Percentiles rank a stretch among this genome's conserved stretches.
Evolutionary conservation across 1,140 invertebrate genomes (phyloP).

Genomic region (Leptopilina boulardi): DNA sequence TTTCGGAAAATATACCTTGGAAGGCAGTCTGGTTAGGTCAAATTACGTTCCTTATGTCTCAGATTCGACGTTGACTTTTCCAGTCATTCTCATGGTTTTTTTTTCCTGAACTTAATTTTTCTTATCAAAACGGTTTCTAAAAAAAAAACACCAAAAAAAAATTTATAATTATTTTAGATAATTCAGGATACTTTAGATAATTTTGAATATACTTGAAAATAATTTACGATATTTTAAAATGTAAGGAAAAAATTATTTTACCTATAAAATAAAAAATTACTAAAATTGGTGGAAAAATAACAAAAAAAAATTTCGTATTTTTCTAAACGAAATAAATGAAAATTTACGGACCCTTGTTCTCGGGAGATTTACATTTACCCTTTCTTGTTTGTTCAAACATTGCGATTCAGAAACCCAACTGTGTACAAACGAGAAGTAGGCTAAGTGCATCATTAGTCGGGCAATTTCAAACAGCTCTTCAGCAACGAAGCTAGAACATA

Average conservation of each 20-base stretch:
- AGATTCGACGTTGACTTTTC: constrained; percentile 19
- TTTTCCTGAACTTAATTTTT: not conserved
- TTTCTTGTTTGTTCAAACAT: constrained; percentile 21
- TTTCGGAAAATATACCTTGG: no score
- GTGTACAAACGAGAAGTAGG: constrained; percentile 13
- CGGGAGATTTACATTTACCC: constrained; percentile 13
- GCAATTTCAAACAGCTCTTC: constrained; percentile 17
- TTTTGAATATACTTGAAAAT: no score
- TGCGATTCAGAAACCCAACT: not conserved
- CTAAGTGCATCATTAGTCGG: constrained; percentile 26
- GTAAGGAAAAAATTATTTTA: no score
- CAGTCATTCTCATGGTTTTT: not conserved
- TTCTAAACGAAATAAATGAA: not conserved
- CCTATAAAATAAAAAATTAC: no score
- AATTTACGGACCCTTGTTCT: not conserved
- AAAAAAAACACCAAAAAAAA: no score
- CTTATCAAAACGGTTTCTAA: not conserved
- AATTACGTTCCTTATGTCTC: constrained; percentile 1
- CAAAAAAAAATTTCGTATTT: not conserved
- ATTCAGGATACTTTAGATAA: no score
- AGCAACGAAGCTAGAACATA: not conserved
- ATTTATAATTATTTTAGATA: no score
- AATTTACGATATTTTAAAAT: no score
- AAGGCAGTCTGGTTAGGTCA: constrained; percentile 9
- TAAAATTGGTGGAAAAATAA: no score